These are phyloP conservation scores for Acleris holmiana DNA, from an alignment of 2,888 invertebrate species.

Conservation along the genomic window DNA sequence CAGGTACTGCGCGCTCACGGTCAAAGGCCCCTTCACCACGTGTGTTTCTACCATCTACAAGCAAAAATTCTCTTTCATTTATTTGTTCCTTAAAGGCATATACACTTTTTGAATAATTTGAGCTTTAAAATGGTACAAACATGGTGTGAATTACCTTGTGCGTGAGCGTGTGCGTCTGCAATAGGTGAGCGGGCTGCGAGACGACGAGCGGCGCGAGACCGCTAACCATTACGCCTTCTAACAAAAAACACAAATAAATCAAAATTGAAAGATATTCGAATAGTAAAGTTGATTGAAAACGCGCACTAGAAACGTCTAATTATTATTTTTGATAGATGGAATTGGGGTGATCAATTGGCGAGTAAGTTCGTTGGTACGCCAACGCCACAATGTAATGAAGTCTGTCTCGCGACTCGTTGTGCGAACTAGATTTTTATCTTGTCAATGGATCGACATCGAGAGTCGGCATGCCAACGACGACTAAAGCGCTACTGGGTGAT, in stretches of 20 bases:
- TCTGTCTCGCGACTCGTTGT: no score
- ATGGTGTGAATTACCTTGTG: constrained; percentile 83
- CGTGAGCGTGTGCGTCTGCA: constrained; percentile 85
- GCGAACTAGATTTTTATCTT: no score
- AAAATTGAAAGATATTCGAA: no score
- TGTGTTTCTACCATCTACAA: constrained; percentile 78
- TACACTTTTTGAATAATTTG: constrained; percentile 5
- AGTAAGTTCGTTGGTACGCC: no score
- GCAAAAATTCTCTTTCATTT: constrained; percentile 13
- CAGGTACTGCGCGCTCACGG: constrained; percentile 88
- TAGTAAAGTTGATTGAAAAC: no score
- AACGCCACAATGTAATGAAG: no score
- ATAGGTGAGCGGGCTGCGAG: constrained; percentile 87
- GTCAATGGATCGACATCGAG: no score
- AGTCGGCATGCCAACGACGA: no score
- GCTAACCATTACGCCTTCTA: constrained; percentile 71
- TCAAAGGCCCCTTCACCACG: constrained; percentile 83
- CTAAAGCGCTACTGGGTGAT: no score
- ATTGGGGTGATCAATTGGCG: no score
- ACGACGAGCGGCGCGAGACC: constrained; percentile 88
- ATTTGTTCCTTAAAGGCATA: neutral
- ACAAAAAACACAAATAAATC: constrained; percentile 25
- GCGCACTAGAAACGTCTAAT: no score
- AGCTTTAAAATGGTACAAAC: constrained; percentile 38
- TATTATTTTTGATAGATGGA: no score